Base-by-base conservation (phyloP, 2,113 vertebrate species). In the Rhinichthys klamathensis region DNA sequence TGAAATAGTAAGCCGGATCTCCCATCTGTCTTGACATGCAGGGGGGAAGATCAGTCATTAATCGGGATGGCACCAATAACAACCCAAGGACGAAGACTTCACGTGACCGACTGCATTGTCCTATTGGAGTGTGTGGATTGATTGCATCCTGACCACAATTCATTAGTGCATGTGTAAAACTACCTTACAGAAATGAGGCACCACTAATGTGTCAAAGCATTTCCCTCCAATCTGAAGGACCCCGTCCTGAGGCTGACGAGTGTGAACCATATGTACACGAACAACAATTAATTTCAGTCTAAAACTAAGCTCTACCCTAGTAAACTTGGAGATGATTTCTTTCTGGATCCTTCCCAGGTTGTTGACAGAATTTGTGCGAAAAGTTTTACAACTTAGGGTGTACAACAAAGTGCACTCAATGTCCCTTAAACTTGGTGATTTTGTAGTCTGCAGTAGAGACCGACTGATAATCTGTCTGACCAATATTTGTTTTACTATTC, bases 31-130 rank as follows among this genome's bases (percentile, higher is more conserved):
- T 80, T 44, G 51, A 56, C 46, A 72, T 27, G 56, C 38, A 32
- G 61, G 61, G 51, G 76, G 76, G 51, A 16, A 30, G 61, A 69
- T 63, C 63, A 35, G 51, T 80, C 76, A 85, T 80, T 85, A 80
- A 80, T 85, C 76, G 51, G 84, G 51, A 70, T 70, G 84, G 32
- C 76, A 85, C 51, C 65, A 74, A 77, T 76, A 49, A 56, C 84
- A 56, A 32, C 3, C 8, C 84, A 79, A 85, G 76, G 84, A 80
- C 84, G n/a, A 79, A 78, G 73, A 78, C 23, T 44, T 18, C 5
- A 72, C 58, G 60, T 67, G 30, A 65, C 54, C 27, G 49, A 72
- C 8, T 58, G 38, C 65, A 75, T 41, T 23, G 63, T 85, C 74
- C 80, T 60, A 15, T 73, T 80, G 54, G 84, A 78, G 32, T 1